phyloP scores from a whole-genome alignment of 2,888 invertebrate genomes.

The Cantharis flavilabris region DNA sequence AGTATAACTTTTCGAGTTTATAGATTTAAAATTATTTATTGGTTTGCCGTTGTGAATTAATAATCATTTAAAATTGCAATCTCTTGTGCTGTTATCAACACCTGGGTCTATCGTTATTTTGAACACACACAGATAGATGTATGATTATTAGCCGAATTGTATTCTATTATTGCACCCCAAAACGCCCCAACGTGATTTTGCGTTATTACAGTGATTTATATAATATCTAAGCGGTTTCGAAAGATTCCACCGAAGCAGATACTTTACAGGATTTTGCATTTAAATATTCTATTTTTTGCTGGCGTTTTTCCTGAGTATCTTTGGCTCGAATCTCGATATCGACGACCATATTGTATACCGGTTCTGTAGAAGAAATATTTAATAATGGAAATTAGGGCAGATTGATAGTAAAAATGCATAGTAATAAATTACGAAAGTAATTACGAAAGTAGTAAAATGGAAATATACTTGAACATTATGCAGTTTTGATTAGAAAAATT shows the following conservation, averaged over 20 bases:
- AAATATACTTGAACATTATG: not conserved
- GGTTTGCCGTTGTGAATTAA: not conserved
- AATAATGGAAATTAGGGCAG: not conserved
- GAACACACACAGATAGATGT: not conserved
- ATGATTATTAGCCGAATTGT: not conserved
- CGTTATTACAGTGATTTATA: not conserved
- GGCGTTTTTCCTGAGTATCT: not conserved
- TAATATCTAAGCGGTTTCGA: not conserved
- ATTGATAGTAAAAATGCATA: not conserved
- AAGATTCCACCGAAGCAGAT: not conserved
- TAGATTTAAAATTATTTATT: not conserved
- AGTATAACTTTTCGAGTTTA: not conserved
- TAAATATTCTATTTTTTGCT: not conserved
- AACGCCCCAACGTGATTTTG: not conserved
- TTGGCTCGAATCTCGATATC: not conserved
- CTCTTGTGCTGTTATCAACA: not conserved
- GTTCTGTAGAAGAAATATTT: not conserved
- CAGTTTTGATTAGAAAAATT: not conserved
- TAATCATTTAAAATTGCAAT: not conserved
- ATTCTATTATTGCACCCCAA: not conserved
- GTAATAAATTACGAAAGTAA: not conserved
- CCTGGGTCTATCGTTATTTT: not conserved
- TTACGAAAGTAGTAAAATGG: not conserved
- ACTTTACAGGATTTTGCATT: not conserved
- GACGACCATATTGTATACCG: not conserved